Conservation (phyloP, 1,140 invertebrate species). For the Zaprionus gabonicus region DNA sequence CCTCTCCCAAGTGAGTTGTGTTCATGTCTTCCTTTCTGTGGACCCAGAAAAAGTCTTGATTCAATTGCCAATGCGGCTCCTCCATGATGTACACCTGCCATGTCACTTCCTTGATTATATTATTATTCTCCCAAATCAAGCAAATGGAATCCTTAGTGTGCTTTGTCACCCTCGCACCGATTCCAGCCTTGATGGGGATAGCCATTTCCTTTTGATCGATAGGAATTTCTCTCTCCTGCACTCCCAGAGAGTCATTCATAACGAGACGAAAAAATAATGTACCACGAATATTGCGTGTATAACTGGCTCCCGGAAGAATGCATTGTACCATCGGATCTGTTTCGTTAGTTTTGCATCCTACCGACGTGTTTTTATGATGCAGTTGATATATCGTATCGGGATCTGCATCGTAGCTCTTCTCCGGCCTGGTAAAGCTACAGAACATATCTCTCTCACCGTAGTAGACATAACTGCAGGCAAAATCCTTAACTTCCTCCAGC, state of each 20-base stretch:
- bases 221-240: neutral
- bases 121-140: neutral
- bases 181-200: neutral
- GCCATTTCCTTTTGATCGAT: neutral
- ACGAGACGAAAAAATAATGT: neutral
- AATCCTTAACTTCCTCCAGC: neutral
- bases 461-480: neutral
- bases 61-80: neutral
- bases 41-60: neutral
- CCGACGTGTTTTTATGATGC: neutral
- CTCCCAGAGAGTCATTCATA: neutral
- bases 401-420: neutral
- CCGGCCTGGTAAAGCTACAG: constrained; percentile 19
- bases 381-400: neutral
- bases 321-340: neutral
- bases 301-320: neutral
- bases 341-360: neutral
- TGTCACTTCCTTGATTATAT: neutral
- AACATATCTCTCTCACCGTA: neutral
- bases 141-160: neutral
- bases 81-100: neutral
- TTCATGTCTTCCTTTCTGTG: no score
- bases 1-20: neutral
- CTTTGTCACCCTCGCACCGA: neutral
- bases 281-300: neutral